Percentiles rank a stretch among this genome's conserved stretches.
These are phyloP conservation scores for Eremophila alpestris DNA, from an alignment of 2,797 vertebrate species.

Conservation along the genomic window DNA sequence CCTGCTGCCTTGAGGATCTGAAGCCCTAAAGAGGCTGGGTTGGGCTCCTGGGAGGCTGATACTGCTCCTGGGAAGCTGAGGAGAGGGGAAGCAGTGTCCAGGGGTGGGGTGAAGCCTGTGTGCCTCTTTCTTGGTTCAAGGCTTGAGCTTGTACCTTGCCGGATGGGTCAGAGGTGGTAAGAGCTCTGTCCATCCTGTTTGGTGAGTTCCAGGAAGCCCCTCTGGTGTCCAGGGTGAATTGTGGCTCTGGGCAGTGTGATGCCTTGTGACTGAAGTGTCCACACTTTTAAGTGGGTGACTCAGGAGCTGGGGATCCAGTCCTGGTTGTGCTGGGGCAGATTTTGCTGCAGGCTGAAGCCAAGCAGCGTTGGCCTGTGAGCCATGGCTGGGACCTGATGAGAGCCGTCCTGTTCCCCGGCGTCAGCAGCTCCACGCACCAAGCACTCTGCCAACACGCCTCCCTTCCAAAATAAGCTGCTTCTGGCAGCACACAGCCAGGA, in stretches of 20 bases:
- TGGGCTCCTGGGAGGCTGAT: neutral
- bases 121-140: neutral
- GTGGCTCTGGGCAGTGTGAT: neutral
- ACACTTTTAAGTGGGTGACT: neutral
- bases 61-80: neutral
- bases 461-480: conserved; percentile 44
- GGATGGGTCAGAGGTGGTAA: fast-evolving
- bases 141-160: neutral
- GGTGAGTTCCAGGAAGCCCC: neutral
- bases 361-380: neutral
- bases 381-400: neutral
- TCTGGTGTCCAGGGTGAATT: fast-evolving
- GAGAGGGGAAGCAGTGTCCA: neutral
- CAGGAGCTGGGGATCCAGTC: neutral
- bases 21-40: neutral
- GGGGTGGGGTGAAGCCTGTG: fast-evolving
- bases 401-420: neutral
- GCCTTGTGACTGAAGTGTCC: neutral
- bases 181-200: neutral
- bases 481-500: neutral
- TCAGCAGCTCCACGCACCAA: conserved; percentile 17
- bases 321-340: neutral
- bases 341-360: neutral
- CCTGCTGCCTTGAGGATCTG: fast-evolving
- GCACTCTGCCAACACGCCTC: neutral